Evolutionary conservation across 2,113 vertebrate genomes (phyloP).

Genomic region (Alosa alosa): DNA sequence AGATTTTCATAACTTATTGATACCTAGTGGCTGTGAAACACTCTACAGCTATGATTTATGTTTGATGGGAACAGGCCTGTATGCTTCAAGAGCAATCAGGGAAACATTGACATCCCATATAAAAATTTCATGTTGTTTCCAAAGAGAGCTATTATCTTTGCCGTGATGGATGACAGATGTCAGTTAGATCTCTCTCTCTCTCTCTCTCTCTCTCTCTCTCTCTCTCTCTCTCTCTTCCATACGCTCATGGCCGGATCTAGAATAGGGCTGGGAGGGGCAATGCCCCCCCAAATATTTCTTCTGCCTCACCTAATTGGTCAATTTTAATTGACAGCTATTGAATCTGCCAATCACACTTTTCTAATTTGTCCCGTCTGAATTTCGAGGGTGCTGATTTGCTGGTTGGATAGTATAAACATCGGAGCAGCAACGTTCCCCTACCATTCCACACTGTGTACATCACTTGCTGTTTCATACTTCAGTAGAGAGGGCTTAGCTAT

Average conservation of each 20-base stretch:
- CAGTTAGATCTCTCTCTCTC: not conserved
- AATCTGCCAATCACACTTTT: too few species aligned
- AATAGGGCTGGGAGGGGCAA: too few species aligned
- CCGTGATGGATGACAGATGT: constrained; percentile 21
- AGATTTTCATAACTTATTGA: constrained; percentile 31
- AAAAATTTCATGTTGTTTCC: constrained; percentile 24
- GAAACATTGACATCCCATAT: constrained; percentile 22
- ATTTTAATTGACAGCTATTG: too few species aligned
- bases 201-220: not conserved
- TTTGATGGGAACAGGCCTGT: not conserved
- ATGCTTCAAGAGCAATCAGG: constrained; percentile 25
- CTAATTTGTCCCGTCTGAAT: too few species aligned
- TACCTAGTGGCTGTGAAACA: constrained; percentile 10
- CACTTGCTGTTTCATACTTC: too few species aligned
- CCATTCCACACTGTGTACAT: too few species aligned
- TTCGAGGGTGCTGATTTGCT: too few species aligned
- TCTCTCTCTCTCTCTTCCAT: not conserved
- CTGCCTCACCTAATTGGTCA: too few species aligned
- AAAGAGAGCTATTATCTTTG: constrained; percentile 18
- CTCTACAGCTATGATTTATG: constrained; percentile 11
- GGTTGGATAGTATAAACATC: too few species aligned
- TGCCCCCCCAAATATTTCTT: too few species aligned
- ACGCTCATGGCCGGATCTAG: not conserved
- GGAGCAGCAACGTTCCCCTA: too few species aligned
- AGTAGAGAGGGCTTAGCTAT: too few species aligned